phyloP scores from a whole-genome alignment of 92 coral and sea anemone genomes.

The Heteractis magnifica region DNA sequence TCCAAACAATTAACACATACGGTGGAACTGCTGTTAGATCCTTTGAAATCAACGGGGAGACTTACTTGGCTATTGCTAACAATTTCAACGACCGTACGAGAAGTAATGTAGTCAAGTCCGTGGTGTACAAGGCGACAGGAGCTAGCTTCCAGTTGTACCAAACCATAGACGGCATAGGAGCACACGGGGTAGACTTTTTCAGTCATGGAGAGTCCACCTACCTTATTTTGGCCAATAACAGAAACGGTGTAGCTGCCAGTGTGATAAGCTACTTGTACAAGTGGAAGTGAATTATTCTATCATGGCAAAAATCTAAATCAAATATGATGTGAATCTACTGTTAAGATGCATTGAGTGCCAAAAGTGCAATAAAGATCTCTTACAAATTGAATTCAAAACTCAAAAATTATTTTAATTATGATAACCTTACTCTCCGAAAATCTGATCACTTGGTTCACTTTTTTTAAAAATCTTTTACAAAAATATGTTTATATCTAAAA shows the following conservation, averaged over 20 bases:
- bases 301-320: not conserved
- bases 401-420: too few species aligned
- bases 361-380: too few species aligned
- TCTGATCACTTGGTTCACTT: too few species aligned
- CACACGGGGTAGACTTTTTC: slow-evolving; percentile 2
- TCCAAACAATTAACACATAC: slow-evolving; percentile 1
- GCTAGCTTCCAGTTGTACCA: not conserved
- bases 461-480: not conserved
- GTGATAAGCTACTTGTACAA: slow-evolving; percentile 3
- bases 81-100: not conserved
- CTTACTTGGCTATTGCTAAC: slow-evolving; percentile 15
- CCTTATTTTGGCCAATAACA: slow-evolving; percentile 1
- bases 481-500: not conserved
- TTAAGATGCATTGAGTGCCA: not conserved
- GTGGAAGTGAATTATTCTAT: not conserved
- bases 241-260: not conserved
- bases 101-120: not conserved
- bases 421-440: too few species aligned
- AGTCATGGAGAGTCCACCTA: not conserved
- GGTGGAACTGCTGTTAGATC: slow-evolving; percentile 4
- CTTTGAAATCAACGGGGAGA: slow-evolving; percentile 9
- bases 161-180: not conserved
- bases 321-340: not conserved
- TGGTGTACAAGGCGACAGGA: not conserved
- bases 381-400: too few species aligned